These are phyloP conservation scores for Ctenosaura bakeri DNA, from an alignment of 2,797 vertebrate genomes.

Conservation along the genomic window DNA sequence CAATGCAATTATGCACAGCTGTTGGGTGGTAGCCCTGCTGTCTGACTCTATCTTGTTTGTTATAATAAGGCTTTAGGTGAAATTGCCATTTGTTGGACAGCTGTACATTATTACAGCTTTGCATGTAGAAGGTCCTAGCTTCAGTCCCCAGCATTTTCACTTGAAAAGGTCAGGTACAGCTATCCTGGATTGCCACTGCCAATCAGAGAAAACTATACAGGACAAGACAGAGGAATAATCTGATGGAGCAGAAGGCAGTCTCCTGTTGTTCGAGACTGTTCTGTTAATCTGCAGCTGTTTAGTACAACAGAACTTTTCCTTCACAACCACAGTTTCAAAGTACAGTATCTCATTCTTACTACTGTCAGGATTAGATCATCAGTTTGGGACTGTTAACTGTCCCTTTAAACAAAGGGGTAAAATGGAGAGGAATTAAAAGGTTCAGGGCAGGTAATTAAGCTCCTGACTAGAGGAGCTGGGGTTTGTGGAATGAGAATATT, in stretches of 20 bases:
- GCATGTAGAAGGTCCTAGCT: not conserved
- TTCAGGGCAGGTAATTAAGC: not conserved
- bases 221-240: not conserved
- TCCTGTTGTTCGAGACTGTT: too few relatives aligned
- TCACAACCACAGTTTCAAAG: too few relatives aligned
- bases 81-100: too few relatives aligned
- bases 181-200: not conserved
- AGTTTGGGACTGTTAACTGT: not conserved
- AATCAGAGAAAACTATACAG: not conserved
- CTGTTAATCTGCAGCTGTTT: not conserved
- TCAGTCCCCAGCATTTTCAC: not conserved
- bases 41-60: too few relatives aligned
- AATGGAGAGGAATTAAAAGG: constrained; percentile 8
- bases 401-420: not conserved
- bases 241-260: not conserved
- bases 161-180: not conserved
- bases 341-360: not conserved
- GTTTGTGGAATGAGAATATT: too few relatives aligned
- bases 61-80: too few relatives aligned
- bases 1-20: too few relatives aligned
- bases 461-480: not conserved
- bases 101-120: too few relatives aligned
- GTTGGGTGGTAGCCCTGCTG: too few relatives aligned
- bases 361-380: not conserved
- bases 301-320: too few relatives aligned